Percentiles rank a stretch among this genome's conserved stretches.
Evolutionary conservation across 1,140 invertebrate species (phyloP).

Genomic region (Eurosta solidaginis): DNA sequence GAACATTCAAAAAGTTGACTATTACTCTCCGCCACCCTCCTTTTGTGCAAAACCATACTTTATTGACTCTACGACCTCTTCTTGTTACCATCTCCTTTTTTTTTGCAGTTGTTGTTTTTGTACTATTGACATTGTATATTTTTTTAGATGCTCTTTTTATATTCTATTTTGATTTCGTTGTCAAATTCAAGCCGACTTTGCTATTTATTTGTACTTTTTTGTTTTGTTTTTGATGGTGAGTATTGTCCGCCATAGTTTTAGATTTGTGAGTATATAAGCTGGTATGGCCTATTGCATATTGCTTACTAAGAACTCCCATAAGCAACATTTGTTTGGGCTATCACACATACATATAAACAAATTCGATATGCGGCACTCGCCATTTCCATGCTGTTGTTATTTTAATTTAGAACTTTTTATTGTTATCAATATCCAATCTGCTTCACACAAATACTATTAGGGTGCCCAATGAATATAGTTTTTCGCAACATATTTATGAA

Average conservation of each 20-base stretch:
- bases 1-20: background rate
- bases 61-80: background rate
- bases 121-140: background rate
- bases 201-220: background rate
- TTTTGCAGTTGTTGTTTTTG: background rate
- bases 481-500: too few relatives aligned
- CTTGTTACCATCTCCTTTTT: background rate
- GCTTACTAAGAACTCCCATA: background rate
- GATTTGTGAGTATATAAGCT: background rate
- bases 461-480: too few relatives aligned
- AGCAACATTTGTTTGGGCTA: background rate
- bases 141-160: background rate
- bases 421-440: too few relatives aligned
- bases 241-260: background rate
- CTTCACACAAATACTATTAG: too few relatives aligned
- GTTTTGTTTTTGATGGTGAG: background rate
- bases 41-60: background rate
- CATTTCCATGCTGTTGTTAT: background rate
- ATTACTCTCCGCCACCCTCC: background rate
- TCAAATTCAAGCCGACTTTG: background rate
- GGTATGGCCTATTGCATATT: background rate
- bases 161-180: conserved; percentile 9
- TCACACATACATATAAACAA: background rate
- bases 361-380: too few relatives aligned
- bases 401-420: background rate